Percentiles rank a stretch among this genome's conserved stretches.
phyloP scores from a whole-genome alignment of 2,888 invertebrate species.

The Metalampra italica region DNA sequence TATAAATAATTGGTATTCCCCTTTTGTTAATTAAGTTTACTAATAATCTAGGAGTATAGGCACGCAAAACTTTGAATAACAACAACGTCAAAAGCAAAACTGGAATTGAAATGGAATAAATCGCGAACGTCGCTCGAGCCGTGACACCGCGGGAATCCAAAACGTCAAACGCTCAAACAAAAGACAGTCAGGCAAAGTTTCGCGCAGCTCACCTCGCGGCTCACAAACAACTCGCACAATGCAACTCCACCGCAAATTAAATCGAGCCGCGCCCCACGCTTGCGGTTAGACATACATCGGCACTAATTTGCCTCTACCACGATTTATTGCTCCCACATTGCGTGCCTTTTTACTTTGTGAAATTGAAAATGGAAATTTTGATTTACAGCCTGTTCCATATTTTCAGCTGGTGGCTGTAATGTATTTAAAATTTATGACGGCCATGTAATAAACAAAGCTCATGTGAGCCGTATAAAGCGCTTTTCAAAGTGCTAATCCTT shows the following conservation, averaged over 20 bases:
- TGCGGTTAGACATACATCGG: conserved; percentile 49
- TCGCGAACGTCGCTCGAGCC: conserved; percentile 24
- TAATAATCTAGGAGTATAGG: too few species aligned
- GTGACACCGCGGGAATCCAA: conserved; percentile 25
- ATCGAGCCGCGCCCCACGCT: conserved; percentile 31
- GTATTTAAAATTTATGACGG: neutral
- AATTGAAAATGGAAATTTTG: conserved; percentile 34
- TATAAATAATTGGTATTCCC: neutral
- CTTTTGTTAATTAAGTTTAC: too few species aligned
- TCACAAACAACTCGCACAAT: conserved; percentile 51
- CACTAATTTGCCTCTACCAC: conserved; percentile 49
- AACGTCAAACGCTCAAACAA: conserved; percentile 40
- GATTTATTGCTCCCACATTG: conserved; percentile 44
- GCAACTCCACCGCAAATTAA: conserved; percentile 51
- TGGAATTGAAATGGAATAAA: conserved; percentile 37
- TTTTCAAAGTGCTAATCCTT: conserved; percentile 24
- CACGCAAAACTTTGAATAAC: too few species aligned
- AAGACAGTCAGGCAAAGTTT: conserved; percentile 43
- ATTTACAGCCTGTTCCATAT: conserved; percentile 22
- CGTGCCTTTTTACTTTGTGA: conserved; percentile 40
- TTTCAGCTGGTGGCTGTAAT: neutral
- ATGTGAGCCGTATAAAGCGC: conserved; percentile 11
- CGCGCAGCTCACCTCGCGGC: conserved; percentile 14
- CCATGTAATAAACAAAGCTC: neutral
- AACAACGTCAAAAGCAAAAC: conserved; percentile 20